These are phyloP conservation scores for Dufourea novaeangliae DNA, from an alignment of 1,140 invertebrate genomes.

Conservation along the genomic window DNA sequence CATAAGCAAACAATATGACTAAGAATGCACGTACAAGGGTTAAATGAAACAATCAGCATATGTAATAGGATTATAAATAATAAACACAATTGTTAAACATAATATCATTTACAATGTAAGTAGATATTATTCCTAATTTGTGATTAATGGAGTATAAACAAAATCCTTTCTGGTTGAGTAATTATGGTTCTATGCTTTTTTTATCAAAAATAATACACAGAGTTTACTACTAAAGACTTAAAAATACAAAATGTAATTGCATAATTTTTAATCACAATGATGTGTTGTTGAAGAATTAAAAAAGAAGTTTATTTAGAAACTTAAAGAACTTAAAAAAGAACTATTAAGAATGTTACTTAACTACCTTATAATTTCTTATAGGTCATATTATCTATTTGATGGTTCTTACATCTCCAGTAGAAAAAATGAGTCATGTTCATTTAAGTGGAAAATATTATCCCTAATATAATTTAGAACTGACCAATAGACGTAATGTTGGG, in stretches of 20 bases:
- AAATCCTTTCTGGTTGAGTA: not conserved
- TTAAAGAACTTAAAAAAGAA: not conserved
- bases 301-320: too few relatives aligned
- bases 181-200: not conserved
- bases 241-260: not conserved
- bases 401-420: not conserved
- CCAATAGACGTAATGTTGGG: not conserved
- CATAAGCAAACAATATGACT: too few relatives aligned
- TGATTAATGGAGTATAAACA: not conserved
- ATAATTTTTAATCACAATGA: not conserved
- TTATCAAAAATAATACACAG: not conserved
- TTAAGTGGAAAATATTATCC: not conserved
- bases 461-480: constrained; percentile 1
- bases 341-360: not conserved
- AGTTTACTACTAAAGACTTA: not conserved
- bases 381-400: not conserved
- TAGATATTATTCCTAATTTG: not conserved
- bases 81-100: too few relatives aligned
- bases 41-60: too few relatives aligned
- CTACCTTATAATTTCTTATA: not conserved
- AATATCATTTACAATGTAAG: too few relatives aligned
- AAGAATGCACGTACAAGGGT: too few relatives aligned
- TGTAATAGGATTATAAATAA: too few relatives aligned
- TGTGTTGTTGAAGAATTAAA: not conserved
- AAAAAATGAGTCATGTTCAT: not conserved